Evolutionary conservation across 2,113 vertebrate genomes (phyloP), one percentile per base, ranked within the genome.

Genomic region (Ictalurus punctatus): DNA sequence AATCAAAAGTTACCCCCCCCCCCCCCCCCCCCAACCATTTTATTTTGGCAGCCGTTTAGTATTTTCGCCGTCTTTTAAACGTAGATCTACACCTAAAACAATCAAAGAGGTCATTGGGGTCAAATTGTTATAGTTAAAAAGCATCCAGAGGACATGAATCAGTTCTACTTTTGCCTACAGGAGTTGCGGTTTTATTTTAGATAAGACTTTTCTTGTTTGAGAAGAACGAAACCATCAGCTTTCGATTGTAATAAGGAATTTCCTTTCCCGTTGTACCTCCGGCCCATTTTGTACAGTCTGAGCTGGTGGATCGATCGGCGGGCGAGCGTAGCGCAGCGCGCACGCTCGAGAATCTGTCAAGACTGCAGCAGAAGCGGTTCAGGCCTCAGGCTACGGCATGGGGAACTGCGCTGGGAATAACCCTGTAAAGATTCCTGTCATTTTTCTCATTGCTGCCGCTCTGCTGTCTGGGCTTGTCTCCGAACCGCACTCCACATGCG

Each of bases 401-500:
- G 37, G 76, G 48, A 52, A 44, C 27, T 40, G 83, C 13, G 85
- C 85, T 92, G 94, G 95, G 95, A 96, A 96, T 95, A 63, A 92
- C 93, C 94, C 95, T 90, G 17, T 25, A 88, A 74, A 87, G 93
- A 96, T 96, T 95, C 95, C 93, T 92, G 86, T 86, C 94, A 95
- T 96, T 95, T 94, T 93, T 93, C 83, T 87, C 93, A 94, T 95
- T 94, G 94, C 94, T 91, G 90, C 86, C 89, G 82, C 90, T 92
- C 92, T 89, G 91, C 93, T 92, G 95, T 90, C 95, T 92, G 94
- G 93, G 94, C 96, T 92, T 93, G 96, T 94, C 93, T 93, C 65
- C n/a, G 37, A 56, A 82, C 71, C 69, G 44, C 81, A 78, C 82
- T 88, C 69, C 83, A 54, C 48, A 81, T 69, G 76, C 25, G 30